These are phyloP conservation scores for Ptychadena robeensis DNA, from an alignment of 2,797 vertebrate species.

Conservation along the genomic window DNA sequence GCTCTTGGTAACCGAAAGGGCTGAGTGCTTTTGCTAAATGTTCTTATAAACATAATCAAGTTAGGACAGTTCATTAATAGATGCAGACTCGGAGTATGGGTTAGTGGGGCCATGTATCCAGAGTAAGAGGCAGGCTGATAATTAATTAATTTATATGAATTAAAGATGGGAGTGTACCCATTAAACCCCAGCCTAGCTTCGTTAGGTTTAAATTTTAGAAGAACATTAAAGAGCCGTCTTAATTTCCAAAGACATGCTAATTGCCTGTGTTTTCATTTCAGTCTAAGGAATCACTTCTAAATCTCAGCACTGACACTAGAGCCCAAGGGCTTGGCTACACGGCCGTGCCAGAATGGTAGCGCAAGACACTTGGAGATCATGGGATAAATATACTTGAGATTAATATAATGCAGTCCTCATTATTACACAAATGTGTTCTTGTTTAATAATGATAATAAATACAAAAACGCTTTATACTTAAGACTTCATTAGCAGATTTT, in stretches of 20 bases:
- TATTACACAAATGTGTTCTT: not conserved
- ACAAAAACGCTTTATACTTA: not conserved
- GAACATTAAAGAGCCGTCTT: slow-evolving; percentile 14
- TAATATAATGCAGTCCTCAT: not conserved
- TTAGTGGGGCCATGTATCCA: slow-evolving; percentile 21
- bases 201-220: slow-evolving; percentile 22
- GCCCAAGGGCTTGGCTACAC: not conserved
- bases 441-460: not conserved
- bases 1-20: not conserved
- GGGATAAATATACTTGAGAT: not conserved
- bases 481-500: not conserved
- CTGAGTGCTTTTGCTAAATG: not conserved
- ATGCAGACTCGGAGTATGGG: not conserved
- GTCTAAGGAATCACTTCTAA: not conserved
- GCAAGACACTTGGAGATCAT: not conserved
- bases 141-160: slow-evolving; percentile 32
- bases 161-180: slow-evolving; percentile 14
- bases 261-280: not conserved
- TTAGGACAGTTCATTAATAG: slow-evolving; percentile 26
- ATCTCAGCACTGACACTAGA: not conserved
- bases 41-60: slow-evolving; percentile 32
- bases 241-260: slow-evolving; percentile 5
- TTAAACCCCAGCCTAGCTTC: slow-evolving; percentile 11
- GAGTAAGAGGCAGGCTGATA: slow-evolving; percentile 2
- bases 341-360: not conserved